phyloP scores from a whole-genome alignment of 2,797 vertebrate species.

The Microchirus variegatus region DNA sequence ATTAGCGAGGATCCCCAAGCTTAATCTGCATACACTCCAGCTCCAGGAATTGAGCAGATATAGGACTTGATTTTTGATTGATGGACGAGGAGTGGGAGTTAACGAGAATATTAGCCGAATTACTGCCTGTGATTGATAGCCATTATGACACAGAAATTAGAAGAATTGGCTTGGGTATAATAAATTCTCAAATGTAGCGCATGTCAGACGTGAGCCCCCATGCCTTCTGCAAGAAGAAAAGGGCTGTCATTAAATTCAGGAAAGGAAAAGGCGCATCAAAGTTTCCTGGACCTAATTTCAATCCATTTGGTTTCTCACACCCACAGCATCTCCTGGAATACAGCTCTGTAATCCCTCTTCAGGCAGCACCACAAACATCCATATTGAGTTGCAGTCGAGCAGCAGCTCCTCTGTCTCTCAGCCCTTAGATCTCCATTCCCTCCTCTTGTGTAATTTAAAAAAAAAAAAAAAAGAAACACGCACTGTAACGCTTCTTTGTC shows the following conservation, averaged over 20 bases:
- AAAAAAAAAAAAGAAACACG: slow-evolving; percentile 14
- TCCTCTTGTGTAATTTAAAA: slow-evolving; percentile 58
- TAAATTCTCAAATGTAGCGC: slow-evolving; percentile 51
- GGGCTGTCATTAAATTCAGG: slow-evolving; percentile 53
- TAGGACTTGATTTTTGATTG: slow-evolving; percentile 68
- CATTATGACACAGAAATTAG: slow-evolving; percentile 73
- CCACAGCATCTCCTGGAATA: slow-evolving; percentile 65
- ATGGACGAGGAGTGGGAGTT: slow-evolving; percentile 66
- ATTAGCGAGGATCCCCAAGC: slow-evolving; percentile 46
- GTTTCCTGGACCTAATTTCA: slow-evolving; percentile 62
- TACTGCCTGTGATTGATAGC: slow-evolving; percentile 72
- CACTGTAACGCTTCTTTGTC: slow-evolving; percentile 41
- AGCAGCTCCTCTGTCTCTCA: slow-evolving; percentile 53
- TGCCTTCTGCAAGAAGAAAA: slow-evolving; percentile 40
- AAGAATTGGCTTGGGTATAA: slow-evolving; percentile 61
- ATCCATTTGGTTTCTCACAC: slow-evolving; percentile 70
- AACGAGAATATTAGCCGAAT: slow-evolving; percentile 75
- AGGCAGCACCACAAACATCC: slow-evolving; percentile 64
- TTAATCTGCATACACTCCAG: slow-evolving; percentile 62
- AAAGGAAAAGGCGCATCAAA: slow-evolving; percentile 48
- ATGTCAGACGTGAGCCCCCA: slow-evolving; percentile 60
- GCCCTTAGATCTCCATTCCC: slow-evolving; percentile 60
- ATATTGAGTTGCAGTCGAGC: slow-evolving; percentile 63
- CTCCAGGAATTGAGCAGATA: slow-evolving; percentile 47
- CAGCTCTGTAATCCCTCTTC: slow-evolving; percentile 68